Base-by-base conservation (phyloP, 2,888 invertebrate species). In the Baronia brevicornis region DNA sequence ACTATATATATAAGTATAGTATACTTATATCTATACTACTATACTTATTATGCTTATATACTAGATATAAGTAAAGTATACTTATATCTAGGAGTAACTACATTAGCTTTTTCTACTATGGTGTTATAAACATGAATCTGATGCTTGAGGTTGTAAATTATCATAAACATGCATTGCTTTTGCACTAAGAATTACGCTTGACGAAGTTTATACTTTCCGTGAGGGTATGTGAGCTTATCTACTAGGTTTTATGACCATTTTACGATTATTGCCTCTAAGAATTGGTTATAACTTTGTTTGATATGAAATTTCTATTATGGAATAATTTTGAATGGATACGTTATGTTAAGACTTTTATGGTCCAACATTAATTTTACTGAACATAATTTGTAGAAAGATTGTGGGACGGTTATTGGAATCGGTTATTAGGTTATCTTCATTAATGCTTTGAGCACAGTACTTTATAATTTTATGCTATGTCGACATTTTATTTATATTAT, bases 231-330 rank as follows among this genome's bases (percentile, higher is more conserved):
- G 50, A 50, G 64, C 75, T 78, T 78, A 79, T 78, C 79, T 77
- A 46, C 55, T 49, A 63, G 53, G 55, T 62, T 80, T 79, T 80
- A 82, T 59, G 73, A 69, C 60, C 60, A 58, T 78, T 82, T 80
- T 79, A 82, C 72, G 78, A 74, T 78, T 78, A 80, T 80, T 65
- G 71, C 77, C 68, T 60, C 62, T 69, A 64, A 63, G 75, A 78
- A 79, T 77, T 66, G 78, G 70, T 75, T 73, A 75, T 78, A 71
- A 74, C 74, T 66, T 63, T 60, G 64, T 65, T 65, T 64, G 77
- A 78, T 79, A 78, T 82, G 72, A 77, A 79, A 74, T 68, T 77
- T 73, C 70, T 79, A 67, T 74, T 72, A 65, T 68, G 63, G 66
- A 65, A 74, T 71, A 66, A 68, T 67, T 74, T 74, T 61, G 70